These are phyloP conservation scores for Hypercompe scribonia DNA, from an alignment of 2,888 invertebrate genomes.

Conservation along the genomic window DNA sequence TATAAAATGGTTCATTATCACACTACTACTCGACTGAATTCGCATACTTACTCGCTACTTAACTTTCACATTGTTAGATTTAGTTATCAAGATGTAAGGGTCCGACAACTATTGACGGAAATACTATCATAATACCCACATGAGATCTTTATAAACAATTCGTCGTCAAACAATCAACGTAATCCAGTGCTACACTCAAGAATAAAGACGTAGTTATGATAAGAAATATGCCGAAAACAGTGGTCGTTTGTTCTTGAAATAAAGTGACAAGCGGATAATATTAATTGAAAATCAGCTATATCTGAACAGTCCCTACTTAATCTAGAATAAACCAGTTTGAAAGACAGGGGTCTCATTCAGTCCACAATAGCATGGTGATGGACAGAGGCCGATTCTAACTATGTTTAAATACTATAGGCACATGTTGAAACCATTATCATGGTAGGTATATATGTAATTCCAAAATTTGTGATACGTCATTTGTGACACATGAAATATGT, in stretches of 20 bases:
- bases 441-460: no score
- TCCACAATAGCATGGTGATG: neutral
- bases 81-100: neutral
- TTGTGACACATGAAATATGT: no score
- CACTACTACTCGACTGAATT: neutral
- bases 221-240: slow-evolving; percentile 4
- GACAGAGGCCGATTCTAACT: neutral
- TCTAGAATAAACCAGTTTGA: neutral
- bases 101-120: neutral
- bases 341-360: neutral
- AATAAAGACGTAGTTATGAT: slow-evolving; percentile 4
- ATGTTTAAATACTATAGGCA: neutral
- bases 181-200: neutral
- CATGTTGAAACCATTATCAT: no score
- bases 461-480: no score
- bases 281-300: neutral
- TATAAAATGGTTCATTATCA: neutral
- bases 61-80: neutral
- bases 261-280: slow-evolving; percentile 3
- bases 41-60: neutral
- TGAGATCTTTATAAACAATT: neutral
- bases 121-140: neutral
- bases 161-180: slow-evolving; percentile 6
- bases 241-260: neutral
- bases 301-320: neutral